Percentiles rank a stretch among this genome's conserved stretches.
Conservation (phyloP, 2,888 invertebrate genomes). For the Erannis defoliaria region DNA sequence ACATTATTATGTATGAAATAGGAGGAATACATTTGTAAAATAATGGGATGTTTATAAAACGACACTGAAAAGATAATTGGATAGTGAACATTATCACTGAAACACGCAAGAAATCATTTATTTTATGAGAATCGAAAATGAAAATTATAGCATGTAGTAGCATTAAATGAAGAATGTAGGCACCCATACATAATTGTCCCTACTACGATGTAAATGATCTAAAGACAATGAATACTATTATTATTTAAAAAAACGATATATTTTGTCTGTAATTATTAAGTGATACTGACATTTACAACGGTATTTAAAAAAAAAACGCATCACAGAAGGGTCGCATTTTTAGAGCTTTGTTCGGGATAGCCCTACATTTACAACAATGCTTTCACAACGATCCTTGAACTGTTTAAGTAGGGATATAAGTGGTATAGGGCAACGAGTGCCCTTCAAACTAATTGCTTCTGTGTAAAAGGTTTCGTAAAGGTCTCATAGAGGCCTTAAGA, state of each 20-base stretch:
- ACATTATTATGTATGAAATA: conserved; percentile 12
- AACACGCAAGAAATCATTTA: not conserved
- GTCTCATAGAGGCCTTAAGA: conserved; percentile 2
- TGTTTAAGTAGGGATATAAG: conserved; percentile 47
- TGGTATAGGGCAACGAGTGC: conserved; percentile 48
- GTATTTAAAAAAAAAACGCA: conserved; percentile 37
- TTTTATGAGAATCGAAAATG: too few relatives aligned
- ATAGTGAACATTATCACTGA: not conserved
- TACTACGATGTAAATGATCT: too few relatives aligned
- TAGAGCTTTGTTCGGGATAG: conserved; percentile 54
- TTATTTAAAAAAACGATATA: not conserved
- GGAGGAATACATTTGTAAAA: conserved; percentile 1
- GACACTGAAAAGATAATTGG: not conserved
- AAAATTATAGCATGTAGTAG: too few relatives aligned
- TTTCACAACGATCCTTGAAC: conserved; percentile 52
- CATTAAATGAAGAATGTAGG: too few relatives aligned
- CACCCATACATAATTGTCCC: too few relatives aligned
- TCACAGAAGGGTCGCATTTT: conserved; percentile 30
- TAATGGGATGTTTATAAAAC: not conserved
- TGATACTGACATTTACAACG: not conserved
- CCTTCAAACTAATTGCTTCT: conserved; percentile 46
- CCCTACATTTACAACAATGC: conserved; percentile 63
- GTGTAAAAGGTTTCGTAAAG: conserved; percentile 31
- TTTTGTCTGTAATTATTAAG: not conserved
- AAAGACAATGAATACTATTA: too few relatives aligned